Conservation (phyloP, 2,797 vertebrate genomes). For the Fistularia commersonii region DNA sequence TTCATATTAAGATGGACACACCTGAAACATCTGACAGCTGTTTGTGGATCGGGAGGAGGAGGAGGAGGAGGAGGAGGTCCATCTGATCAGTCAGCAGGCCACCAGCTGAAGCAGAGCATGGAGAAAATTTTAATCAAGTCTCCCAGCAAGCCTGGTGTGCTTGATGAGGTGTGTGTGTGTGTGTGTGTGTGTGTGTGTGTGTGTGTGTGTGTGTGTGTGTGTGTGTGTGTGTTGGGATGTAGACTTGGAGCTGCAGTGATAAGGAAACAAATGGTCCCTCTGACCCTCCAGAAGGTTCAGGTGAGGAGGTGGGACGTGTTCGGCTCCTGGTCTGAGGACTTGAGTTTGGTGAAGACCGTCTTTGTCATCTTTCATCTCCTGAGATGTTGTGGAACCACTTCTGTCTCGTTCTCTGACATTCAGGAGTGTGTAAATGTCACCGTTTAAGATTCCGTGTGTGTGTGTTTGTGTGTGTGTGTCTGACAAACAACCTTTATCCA, state of each 20-base stretch:
- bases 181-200: constrained; percentile 16
- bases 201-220: constrained; percentile 11
- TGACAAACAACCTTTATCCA: too few species aligned
- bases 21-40: too few species aligned
- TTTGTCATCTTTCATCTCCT: too few species aligned
- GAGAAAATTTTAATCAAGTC: constrained; percentile 74
- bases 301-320: constrained; percentile 26
- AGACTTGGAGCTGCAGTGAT: constrained; percentile 42
- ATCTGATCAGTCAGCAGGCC: constrained; percentile 59
- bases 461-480: too few species aligned
- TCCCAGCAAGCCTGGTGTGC: constrained; percentile 55
- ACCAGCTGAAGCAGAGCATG: constrained; percentile 61
- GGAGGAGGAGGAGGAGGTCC: constrained; percentile 20
- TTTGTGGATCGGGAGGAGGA: too few species aligned
- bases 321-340: constrained; percentile 14
- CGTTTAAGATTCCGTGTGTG: too few species aligned
- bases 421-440: too few species aligned
- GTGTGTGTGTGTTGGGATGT: constrained; percentile 45
- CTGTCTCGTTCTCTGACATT: too few species aligned
- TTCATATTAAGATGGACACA: too few species aligned
- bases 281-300: constrained; percentile 29
- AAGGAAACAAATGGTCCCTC: constrained; percentile 49
- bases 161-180: constrained; percentile 21
- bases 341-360: too few species aligned
- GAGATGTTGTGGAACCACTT: too few species aligned